These are phyloP conservation scores for Bothrops jararaca DNA, from an alignment of 2,113 vertebrate genomes.

Conservation along the genomic window DNA sequence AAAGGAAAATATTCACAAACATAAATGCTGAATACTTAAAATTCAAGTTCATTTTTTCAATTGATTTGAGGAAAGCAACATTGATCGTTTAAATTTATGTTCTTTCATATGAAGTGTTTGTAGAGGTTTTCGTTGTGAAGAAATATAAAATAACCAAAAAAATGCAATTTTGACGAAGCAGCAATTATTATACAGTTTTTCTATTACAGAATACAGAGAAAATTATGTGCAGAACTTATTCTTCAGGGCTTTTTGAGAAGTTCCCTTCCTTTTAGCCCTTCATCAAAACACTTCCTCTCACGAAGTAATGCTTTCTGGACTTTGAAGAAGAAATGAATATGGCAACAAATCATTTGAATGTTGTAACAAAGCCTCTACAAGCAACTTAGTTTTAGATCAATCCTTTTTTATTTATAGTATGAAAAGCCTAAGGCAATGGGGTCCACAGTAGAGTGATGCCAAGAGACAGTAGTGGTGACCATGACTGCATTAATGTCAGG, in stretches of 20 bases:
- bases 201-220: background rate
- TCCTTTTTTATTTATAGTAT: background rate
- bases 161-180: background rate
- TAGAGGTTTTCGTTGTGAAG: background rate
- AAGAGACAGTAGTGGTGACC: background rate
- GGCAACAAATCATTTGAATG: background rate
- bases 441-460: background rate
- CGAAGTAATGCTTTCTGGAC: background rate
- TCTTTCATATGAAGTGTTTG: background rate
- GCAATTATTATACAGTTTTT: background rate
- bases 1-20: conserved; percentile 13
- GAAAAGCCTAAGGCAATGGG: background rate
- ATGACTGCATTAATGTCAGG: background rate
- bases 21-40: background rate
- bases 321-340: background rate
- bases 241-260: no score
- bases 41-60: background rate
- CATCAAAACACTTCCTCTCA: background rate
- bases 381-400: background rate
- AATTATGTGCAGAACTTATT: background rate
- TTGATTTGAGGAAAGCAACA: background rate
- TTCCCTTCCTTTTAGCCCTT: background rate
- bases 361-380: background rate
- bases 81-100: background rate
- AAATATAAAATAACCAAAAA: background rate